Evolutionary conservation across 2,888 invertebrate genomes (phyloP).

Genomic region (Rosalia funebris): DNA sequence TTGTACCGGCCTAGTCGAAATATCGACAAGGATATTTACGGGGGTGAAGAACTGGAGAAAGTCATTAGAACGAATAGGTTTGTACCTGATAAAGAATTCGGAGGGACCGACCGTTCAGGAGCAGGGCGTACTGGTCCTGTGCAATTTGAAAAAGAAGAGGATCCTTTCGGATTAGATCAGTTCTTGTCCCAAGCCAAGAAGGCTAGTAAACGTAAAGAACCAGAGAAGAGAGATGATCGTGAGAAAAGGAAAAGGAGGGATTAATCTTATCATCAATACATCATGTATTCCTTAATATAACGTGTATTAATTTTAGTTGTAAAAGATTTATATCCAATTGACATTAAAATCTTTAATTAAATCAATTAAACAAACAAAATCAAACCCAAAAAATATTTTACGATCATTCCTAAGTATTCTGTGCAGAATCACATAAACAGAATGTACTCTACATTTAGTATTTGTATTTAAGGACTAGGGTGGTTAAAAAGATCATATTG

Average conservation of each 20-base stretch:
- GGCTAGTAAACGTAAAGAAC: conserved; percentile 74
- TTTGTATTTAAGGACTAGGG: too few relatives aligned
- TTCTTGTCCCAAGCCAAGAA: conserved; percentile 97
- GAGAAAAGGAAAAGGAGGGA: conserved; percentile 65
- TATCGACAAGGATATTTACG: conserved; percentile 90
- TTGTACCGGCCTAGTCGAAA: conserved; percentile 90
- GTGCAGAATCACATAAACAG: too few relatives aligned
- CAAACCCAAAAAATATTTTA: too few relatives aligned
- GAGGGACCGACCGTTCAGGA: conserved; percentile 82
- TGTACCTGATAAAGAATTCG: conserved; percentile 97
- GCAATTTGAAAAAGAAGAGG: conserved; percentile 90
- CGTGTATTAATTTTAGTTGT: too few relatives aligned
- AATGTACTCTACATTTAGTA: too few relatives aligned
- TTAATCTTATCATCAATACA: too few relatives aligned
- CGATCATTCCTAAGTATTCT: too few relatives aligned
- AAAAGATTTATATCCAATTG: too few relatives aligned
- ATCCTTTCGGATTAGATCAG: conserved; percentile 98
- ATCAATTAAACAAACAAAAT: too few relatives aligned
- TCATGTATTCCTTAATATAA: too few relatives aligned
- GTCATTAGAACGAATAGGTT: conserved; percentile 90
- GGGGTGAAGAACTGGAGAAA: conserved; percentile 88
- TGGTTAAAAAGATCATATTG: too few relatives aligned
- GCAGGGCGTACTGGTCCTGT: conserved; percentile 89
- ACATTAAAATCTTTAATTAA: too few relatives aligned
- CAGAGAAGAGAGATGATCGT: conserved; percentile 62